These are phyloP conservation scores for Turritopsis dohrnii DNA, from an alignment of 30 jellyfish, hydroid and myxozoan genomes.

Conservation along the genomic window DNA sequence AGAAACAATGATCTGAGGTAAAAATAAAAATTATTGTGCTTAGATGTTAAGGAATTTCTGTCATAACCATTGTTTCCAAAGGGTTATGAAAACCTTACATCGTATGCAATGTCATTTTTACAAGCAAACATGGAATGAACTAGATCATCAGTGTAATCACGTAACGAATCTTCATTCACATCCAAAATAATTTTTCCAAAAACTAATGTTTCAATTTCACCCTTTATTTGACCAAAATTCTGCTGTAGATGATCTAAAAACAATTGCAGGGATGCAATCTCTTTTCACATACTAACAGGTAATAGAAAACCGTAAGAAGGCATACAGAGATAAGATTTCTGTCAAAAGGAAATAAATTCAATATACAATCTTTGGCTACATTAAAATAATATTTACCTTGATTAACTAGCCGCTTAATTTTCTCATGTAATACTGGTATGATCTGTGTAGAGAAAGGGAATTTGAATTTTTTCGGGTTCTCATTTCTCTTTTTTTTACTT, in stretches of 20 bases:
- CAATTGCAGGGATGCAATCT: background rate
- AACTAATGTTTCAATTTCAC: background rate
- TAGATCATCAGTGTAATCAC: slow-evolving; percentile 1
- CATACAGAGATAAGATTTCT: no score
- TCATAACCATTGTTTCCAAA: background rate
- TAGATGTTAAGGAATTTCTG: no score
- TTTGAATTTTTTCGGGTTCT: background rate
- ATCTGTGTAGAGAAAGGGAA: background rate
- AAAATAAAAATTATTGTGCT: background rate
- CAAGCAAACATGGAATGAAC: background rate
- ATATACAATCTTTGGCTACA: no score
- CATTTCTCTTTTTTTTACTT: background rate
- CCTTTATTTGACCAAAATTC: background rate
- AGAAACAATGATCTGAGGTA: background rate
- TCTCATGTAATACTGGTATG: background rate
- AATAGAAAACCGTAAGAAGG: no score
- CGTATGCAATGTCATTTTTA: background rate
- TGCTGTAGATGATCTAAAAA: background rate
- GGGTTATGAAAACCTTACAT: background rate
- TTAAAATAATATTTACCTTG: background rate
- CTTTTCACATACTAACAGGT: background rate
- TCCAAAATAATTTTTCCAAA: background rate
- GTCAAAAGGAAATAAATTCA: no score
- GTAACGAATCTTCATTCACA: background rate
- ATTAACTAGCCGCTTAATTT: background rate